These are phyloP conservation scores for Ichneumon xanthorius DNA, from an alignment of 2,888 invertebrate genomes.

Conservation along the genomic window DNA sequence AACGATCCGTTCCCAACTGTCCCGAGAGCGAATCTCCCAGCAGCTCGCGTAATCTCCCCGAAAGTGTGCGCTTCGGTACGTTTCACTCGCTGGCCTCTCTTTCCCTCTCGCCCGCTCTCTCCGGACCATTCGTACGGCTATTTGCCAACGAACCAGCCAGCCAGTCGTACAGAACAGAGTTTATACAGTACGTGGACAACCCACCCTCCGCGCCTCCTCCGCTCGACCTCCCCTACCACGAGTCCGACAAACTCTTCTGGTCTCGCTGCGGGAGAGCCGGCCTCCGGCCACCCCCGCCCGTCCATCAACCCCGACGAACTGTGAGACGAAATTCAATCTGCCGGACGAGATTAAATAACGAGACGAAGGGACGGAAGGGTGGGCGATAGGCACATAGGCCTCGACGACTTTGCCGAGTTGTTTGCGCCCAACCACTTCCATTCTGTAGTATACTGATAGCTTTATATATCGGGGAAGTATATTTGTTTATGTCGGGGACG, in stretches of 20 bases:
- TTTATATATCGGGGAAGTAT: slow-evolving; percentile 13
- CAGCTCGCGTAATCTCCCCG: slow-evolving; percentile 58
- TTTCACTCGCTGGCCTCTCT: slow-evolving; percentile 48
- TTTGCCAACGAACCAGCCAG: slow-evolving; percentile 55
- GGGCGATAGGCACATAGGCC: slow-evolving; percentile 41
- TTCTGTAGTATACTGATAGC: slow-evolving; percentile 10
- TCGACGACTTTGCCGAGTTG: slow-evolving; percentile 27
- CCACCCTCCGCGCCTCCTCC: slow-evolving; percentile 57
- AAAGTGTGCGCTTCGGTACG: slow-evolving; percentile 62
- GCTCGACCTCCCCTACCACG: slow-evolving; percentile 56
- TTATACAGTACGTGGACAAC: slow-evolving; percentile 49
- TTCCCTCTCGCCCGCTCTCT: slow-evolving; percentile 26
- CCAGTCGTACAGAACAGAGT: slow-evolving; percentile 39
- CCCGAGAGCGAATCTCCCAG: slow-evolving; percentile 51
- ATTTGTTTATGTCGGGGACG: slow-evolving; percentile 53
- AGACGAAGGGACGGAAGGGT: slow-evolving; percentile 41
- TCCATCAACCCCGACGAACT: slow-evolving; percentile 65
- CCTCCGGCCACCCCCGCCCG: slow-evolving; percentile 51
- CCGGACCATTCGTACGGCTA: slow-evolving; percentile 47
- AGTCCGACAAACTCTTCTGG: slow-evolving; percentile 66
- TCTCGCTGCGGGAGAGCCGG: slow-evolving; percentile 50
- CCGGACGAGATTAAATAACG: slow-evolving; percentile 63
- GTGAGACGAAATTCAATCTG: slow-evolving; percentile 79
- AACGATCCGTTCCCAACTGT: slow-evolving; percentile 73
- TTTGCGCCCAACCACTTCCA: slow-evolving; percentile 47